Evolutionary conservation across 2,888 invertebrate genomes (phyloP), one percentile per base, ranked within the genome.

Genomic region (Zonitis immaculata): DNA sequence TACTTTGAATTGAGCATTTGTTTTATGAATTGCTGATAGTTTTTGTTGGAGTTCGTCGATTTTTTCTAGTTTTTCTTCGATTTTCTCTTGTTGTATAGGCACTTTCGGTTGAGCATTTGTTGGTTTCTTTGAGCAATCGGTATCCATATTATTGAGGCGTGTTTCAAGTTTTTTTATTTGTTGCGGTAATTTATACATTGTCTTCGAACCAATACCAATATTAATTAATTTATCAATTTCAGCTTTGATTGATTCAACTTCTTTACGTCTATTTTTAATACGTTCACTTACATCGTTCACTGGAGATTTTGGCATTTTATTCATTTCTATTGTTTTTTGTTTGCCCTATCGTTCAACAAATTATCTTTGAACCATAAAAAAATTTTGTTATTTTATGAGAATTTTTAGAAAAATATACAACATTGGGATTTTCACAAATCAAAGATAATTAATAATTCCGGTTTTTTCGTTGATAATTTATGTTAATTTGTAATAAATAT

Each of bases 181-280:
- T 25, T 20, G 50, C 11, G 46, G 32, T 35, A 16, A 8, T 35
- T 35, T 35, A 16, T 16, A 16, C 1, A 2, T 9, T 1, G 35
- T 16, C 16, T 3, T 16, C 4, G 9, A 5, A 16, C 35, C 35
- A 44, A 64, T 61, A 42, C 69, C 72, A 42, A 59, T 56, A 49
- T 64, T 67, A 18, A 76, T 69, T 26, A 75, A 57, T 52, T 65
- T 65, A 60, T 73, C 64, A 44, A 75, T 59, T 61, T 75, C 71
- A 12, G 63, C 63, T 61, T 72, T 74, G 26, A 75, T 56, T 47
- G 66, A 59, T 60, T 73, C 73, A 44, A 75, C 73, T 66, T 75
- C 73, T 48, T 65, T 65, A 56, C 66, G 70, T 16, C 73, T 71
- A 58, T 72, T 66, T 39, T 61, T 59, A 32, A 72, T 66, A 58